phyloP scores from a whole-genome alignment of 2,888 invertebrate species.

The Caenorhabditis panamensis region DNA sequence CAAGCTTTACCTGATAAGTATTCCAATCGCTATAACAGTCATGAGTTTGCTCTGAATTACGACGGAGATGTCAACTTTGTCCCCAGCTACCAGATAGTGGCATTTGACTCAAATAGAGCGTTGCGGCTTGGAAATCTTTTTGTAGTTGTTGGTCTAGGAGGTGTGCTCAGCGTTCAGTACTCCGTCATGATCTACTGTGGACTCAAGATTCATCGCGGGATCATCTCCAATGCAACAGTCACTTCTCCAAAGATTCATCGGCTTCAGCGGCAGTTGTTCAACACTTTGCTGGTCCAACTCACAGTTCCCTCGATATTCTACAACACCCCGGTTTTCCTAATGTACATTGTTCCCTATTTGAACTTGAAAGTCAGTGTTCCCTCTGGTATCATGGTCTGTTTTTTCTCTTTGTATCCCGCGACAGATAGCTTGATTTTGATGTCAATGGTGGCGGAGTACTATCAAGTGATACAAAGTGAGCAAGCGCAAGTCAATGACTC shows the following conservation, averaged over 20 bases:
- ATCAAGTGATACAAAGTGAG: background rate
- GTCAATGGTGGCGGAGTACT: background rate
- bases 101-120: background rate
- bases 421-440: background rate
- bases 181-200: background rate
- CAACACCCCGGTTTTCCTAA: background rate
- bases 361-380: constrained; percentile 1
- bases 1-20: too few species aligned
- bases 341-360: background rate
- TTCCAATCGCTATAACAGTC: too few species aligned
- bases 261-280: background rate
- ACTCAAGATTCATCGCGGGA: background rate
- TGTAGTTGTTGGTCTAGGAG: background rate
- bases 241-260: background rate
- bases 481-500: too few species aligned
- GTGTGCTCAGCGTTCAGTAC: background rate
- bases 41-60: too few species aligned
- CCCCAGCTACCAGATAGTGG: background rate
- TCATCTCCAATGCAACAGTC: background rate
- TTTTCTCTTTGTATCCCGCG: background rate
- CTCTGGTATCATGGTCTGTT: background rate
- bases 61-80: too few species aligned
- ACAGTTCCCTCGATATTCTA: background rate
- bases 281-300: constrained; percentile 3
- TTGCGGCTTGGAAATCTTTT: background rate